Evolutionary conservation across 1,140 invertebrate species (phyloP).

Genomic region (Aphelinus atriplicis): DNA sequence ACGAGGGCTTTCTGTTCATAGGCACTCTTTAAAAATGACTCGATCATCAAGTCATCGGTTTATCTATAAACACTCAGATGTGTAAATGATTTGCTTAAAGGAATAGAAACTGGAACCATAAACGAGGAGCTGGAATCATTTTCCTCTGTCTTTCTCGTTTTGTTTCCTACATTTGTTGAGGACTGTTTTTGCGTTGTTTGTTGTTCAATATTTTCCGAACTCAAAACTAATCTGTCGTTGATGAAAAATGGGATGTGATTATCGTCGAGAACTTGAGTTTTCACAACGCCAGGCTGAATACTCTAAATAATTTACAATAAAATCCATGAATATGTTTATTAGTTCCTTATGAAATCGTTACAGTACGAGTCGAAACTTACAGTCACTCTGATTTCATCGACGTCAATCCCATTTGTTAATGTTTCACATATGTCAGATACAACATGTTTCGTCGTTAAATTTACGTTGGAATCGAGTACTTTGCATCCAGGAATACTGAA

Average conservation of each 20-base stretch:
- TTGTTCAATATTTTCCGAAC: slow-evolving; percentile 47
- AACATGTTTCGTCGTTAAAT: slow-evolving; percentile 7
- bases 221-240: slow-evolving; percentile 16
- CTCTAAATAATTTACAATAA: slow-evolving; percentile 13
- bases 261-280: slow-evolving; percentile 44
- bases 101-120: too few relatives aligned
- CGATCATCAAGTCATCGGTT: too few relatives aligned
- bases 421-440: slow-evolving; percentile 1
- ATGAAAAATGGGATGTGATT: background rate
- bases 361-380: background rate
- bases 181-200: too few relatives aligned
- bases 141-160: too few relatives aligned
- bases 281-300: slow-evolving; percentile 37
- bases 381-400: slow-evolving; percentile 9
- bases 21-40: too few relatives aligned
- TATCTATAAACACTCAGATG: too few relatives aligned
- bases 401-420: background rate
- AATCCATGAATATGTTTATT: background rate
- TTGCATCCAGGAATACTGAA: slow-evolving; percentile 1
- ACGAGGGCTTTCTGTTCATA: too few relatives aligned
- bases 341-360: background rate
- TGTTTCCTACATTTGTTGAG: too few relatives aligned
- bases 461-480: background rate
- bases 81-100: too few relatives aligned
- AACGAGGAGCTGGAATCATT: too few relatives aligned